Percentiles rank a stretch among this genome's conserved stretches.
Conservation (phyloP, 2,797 vertebrate species). For the Carapus acus region DNA sequence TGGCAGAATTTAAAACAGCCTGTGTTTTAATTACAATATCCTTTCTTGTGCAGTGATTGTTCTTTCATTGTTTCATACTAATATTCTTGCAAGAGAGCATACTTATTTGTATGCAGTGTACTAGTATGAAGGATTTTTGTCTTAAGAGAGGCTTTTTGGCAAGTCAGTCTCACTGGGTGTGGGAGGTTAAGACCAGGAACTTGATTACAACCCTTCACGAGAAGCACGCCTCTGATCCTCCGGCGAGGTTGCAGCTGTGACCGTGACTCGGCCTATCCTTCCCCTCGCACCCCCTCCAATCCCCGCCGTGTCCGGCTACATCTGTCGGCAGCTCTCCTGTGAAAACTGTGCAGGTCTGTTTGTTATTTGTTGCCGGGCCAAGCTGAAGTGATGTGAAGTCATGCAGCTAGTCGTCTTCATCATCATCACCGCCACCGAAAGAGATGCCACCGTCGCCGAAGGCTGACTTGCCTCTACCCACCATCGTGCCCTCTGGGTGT, state of each 20-base stretch:
- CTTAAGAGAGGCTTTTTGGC: constrained; percentile 60
- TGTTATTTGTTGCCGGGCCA: constrained; percentile 50
- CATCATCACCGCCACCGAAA: constrained; percentile 47
- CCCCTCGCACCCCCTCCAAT: constrained; percentile 19
- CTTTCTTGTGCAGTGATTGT: constrained; percentile 20
- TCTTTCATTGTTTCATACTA: constrained; percentile 37
- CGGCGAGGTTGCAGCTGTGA: constrained; percentile 62
- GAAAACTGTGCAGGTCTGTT: constrained; percentile 38
- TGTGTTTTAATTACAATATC: constrained; percentile 28
- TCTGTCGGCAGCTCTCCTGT: constrained; percentile 51
- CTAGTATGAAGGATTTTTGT: too few relatives aligned
- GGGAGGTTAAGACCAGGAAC: constrained; percentile 54
- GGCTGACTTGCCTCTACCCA: constrained; percentile 52
- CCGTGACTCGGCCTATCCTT: constrained; percentile 38
- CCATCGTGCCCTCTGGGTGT: constrained; percentile 44
- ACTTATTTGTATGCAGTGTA: too few relatives aligned
- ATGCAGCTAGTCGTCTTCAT: too few relatives aligned
- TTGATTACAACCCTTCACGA: constrained; percentile 68
- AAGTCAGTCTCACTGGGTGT: constrained; percentile 55
- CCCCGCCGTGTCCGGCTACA: constrained; percentile 56
- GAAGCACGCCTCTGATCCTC: constrained; percentile 53
- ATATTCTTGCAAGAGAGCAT: constrained; percentile 9
- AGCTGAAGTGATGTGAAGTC: constrained; percentile 37
- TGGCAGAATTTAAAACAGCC: constrained; percentile 40
- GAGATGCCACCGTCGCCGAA: constrained; percentile 43